Evolutionary conservation across 2,797 vertebrate species (phyloP).

Genomic region (Neosilurus mollespiculum): DNA sequence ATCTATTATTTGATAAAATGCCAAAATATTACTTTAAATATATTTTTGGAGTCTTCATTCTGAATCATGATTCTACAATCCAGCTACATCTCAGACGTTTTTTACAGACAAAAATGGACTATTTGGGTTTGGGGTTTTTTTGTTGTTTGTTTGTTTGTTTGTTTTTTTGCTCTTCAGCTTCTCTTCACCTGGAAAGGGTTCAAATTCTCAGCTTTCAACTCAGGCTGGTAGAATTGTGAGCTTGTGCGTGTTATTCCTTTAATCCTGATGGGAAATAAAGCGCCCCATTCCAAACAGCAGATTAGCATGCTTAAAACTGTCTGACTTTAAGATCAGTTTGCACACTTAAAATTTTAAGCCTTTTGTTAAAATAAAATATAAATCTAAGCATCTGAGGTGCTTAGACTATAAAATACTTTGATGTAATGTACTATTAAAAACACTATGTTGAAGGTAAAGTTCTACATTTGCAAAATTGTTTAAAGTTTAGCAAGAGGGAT

Average conservation of each 20-base stretch:
- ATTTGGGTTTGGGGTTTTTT: conserved; percentile 49
- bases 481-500: neutral
- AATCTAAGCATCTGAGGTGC: neutral
- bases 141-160: conserved; percentile 35
- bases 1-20: conserved; percentile 64
- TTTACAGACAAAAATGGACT: conserved; percentile 56
- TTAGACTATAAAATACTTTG: conserved; percentile 2
- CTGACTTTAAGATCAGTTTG: conserved; percentile 25
- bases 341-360: conserved; percentile 7
- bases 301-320: conserved; percentile 19
- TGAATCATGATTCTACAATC: conserved; percentile 66
- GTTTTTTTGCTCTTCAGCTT: conserved; percentile 49
- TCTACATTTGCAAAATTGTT: neutral
- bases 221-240: conserved; percentile 7
- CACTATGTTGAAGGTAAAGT: neutral
- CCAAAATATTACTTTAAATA: conserved; percentile 70
- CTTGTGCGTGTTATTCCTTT: conserved; percentile 18
- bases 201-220: conserved; percentile 51
- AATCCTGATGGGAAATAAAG: conserved; percentile 46
- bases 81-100: conserved; percentile 59
- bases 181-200: conserved; percentile 54
- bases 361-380: neutral
- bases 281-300: conserved; percentile 47
- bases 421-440: neutral
- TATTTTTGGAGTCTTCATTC: conserved; percentile 63